Base-by-base conservation (phyloP, 1,140 invertebrate genomes). In the Pissodes strobi region DNA sequence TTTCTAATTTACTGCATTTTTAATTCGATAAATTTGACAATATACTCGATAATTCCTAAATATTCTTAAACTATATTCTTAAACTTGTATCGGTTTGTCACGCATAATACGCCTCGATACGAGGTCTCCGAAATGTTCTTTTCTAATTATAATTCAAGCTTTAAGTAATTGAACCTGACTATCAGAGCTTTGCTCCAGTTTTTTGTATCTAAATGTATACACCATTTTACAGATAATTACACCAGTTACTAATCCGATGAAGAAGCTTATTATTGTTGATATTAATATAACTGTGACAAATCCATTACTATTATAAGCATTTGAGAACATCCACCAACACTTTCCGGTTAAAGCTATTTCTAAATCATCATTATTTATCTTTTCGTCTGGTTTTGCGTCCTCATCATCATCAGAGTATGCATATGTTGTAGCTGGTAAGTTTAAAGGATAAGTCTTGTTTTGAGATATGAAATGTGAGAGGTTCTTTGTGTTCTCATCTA, bases 151-250 rank as follows among this genome's bases (percentile, higher is more conserved):
- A n/a, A n/a, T n/a, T n/a, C n/a, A n/a, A n/a, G 37, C 25, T 18
- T 18, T 23, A 2, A 65, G 13, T 23, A 64, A 38, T 10, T 58
- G 21, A 18, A 52, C 46, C 30, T 59, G 51, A 59, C 63, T 65
- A 19, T 65, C 63, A 10, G 63, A 64, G 25, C 18, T 45, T 51
- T 51, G 55, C 23, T 65, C 63, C 46, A 65, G 21, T 19, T 58
- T 58, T 18, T 46, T 58, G 19, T 59, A 65, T 8, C 55, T 49
- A 39, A 56, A 23, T 1, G 17, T 58, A 22, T 48, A 39, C 10
- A 56, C 10, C 1, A 64, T n/a, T 27, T 25, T 57, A 13, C 53
- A 56, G 23, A 37, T 49, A 37, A 57, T 10, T 13, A 51, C 13
- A 17, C 62, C 62, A 27, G 27, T 37, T 17, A 48, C n/a, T 18